These are phyloP conservation scores for Linurgus olivaceus DNA, from an alignment of 2,797 vertebrate genomes.

Conservation along the genomic window DNA sequence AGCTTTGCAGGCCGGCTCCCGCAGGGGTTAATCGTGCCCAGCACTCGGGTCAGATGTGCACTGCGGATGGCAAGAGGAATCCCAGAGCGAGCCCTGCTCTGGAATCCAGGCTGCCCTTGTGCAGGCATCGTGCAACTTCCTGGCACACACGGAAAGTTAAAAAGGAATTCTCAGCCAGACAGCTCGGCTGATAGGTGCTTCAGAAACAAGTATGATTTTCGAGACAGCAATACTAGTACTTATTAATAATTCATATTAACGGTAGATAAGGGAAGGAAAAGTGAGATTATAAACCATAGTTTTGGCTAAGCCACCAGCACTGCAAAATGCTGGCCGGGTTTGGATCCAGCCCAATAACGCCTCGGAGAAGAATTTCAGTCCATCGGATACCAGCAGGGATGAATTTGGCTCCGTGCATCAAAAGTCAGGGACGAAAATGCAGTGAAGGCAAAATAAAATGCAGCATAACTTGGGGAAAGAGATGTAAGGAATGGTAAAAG, in stretches of 20 bases:
- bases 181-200: slow-evolving; percentile 2
- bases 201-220: slow-evolving; percentile 22
- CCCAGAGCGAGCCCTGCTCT: not conserved
- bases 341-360: slow-evolving; percentile 17
- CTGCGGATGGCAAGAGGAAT: slow-evolving; percentile 29
- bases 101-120: not conserved
- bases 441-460: slow-evolving; percentile 28
- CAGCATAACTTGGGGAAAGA: slow-evolving; percentile 9
- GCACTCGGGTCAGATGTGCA: not conserved
- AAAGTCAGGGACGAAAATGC: slow-evolving; percentile 1
- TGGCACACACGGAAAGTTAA: not conserved
- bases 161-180: slow-evolving; percentile 12
- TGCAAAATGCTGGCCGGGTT: slow-evolving; percentile 31
- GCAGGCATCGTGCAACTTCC: not conserved
- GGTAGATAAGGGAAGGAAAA: not conserved
- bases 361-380: slow-evolving; percentile 17
- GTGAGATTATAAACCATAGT: slow-evolving; percentile 19
- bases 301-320: slow-evolving; percentile 41
- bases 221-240: not conserved
- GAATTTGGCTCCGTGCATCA: slow-evolving; percentile 7
- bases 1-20: not conserved
- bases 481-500: not conserved
- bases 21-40: not conserved
- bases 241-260: slow-evolving; percentile 43
- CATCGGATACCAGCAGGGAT: slow-evolving; percentile 31